Evolutionary conservation across 1,140 invertebrate species (phyloP).

Genomic region (Euborellia annulipes): DNA sequence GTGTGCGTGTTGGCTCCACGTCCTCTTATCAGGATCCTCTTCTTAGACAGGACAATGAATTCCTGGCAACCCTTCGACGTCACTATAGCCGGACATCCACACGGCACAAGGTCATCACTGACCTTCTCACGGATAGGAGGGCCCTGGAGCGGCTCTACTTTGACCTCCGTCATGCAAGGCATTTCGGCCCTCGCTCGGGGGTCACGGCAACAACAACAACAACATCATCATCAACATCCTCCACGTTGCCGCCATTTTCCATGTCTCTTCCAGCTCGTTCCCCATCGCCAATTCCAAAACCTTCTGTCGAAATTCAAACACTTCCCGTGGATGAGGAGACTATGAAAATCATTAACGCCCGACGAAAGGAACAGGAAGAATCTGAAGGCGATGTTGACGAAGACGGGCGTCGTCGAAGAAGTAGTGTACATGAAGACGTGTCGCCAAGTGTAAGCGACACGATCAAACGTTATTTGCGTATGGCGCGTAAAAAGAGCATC

Average conservation of each 20-base stretch:
- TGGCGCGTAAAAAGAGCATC: constrained; percentile 70
- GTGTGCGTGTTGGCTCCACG: no score
- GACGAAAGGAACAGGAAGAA: constrained; percentile 17
- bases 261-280: no score
- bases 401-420: constrained; percentile 41
- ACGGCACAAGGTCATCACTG: constrained; percentile 47
- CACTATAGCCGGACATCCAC: constrained; percentile 47
- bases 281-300: no score
- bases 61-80: constrained; percentile 44
- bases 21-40: not conserved
- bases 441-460: constrained; percentile 72
- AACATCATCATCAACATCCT: no score
- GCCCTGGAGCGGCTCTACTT: constrained; percentile 53
- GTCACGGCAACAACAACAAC: not conserved
- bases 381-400: constrained; percentile 15
- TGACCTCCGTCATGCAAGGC: constrained; percentile 48
- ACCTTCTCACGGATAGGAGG: constrained; percentile 50
- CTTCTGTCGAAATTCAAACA: constrained; percentile 9
- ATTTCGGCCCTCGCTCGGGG: constrained; percentile 36
- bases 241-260: no score
- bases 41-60: constrained; percentile 33
- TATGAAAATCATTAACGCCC: constrained; percentile 2
- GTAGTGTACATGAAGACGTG: constrained; percentile 65
- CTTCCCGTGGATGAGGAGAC: constrained; percentile 10
- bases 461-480: constrained; percentile 63